Evolutionary conservation across 2,797 vertebrate species (phyloP), one percentile per base, ranked within the genome.

Genomic region (Karalla daura): DNA sequence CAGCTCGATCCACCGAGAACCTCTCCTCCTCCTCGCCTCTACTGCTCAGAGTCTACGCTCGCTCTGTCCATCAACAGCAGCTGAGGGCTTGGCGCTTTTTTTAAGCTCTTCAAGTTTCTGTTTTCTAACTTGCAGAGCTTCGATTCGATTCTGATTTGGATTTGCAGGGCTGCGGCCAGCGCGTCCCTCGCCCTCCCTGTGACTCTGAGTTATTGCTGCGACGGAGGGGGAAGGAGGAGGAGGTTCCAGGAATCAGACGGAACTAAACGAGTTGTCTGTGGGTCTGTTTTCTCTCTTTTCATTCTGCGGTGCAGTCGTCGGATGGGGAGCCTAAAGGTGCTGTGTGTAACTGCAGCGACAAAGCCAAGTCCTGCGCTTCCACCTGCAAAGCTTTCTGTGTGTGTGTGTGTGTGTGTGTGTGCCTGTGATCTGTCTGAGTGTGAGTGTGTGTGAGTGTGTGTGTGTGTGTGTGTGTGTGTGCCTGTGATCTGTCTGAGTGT

Each of bases 131-230:
- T 70, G 54, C 41, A 7, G 1, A 45, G 60, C 37, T 73, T 73
- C 23, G 18, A 32, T 39, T 51, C 21, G n/a, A 10, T 45, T 63
- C 73, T 14, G 2, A 58, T 50, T 64, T 12, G 54, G 60, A 71
- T 63, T 12, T 44, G 37, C n/a, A 51, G 66, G 77, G 76, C 75
- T 45, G 70, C 91, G 91, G 76, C 89, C 89, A 84, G 89, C 91
- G 88, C 74, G 37, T 63, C 71, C 67, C 45, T 24, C 41, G 37
- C 65, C 71, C 67, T 45, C 27, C 41, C 27, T 3, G 56, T 43
- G 45, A 46, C 35, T n/a, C n/a, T 6, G 44, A 50, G 58, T 70
- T 49, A 81, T 70, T 69, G 81, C 76, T 72, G 49, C 15, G 9
- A 63, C 44, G 43, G 27, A 50, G 54, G 59, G 46, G 15, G 53